These are phyloP conservation scores for Dryas iulia DNA, from an alignment of 1,140 invertebrate genomes.

Conservation along the genomic window DNA sequence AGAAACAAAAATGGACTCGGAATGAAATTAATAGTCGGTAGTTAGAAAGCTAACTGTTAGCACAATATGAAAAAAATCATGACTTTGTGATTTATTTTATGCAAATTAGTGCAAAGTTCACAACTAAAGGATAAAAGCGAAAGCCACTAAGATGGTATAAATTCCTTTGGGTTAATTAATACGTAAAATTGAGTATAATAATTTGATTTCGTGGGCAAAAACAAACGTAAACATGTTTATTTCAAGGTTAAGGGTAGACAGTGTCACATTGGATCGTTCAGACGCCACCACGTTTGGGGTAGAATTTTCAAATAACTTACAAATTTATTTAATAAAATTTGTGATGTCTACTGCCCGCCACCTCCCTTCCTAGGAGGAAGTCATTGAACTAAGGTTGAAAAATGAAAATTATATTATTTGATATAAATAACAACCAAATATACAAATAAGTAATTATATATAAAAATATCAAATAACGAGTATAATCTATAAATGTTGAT, in stretches of 20 bases:
- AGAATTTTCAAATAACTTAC: constrained; percentile 35
- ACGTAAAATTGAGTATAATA: too few species aligned
- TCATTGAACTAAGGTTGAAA: constrained; percentile 63
- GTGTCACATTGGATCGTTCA: background rate
- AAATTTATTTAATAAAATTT: constrained; percentile 47
- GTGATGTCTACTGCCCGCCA: constrained; percentile 56
- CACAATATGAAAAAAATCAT: too few species aligned
- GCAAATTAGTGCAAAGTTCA: background rate
- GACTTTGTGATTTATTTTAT: too few species aligned
- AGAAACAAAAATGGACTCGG: background rate
- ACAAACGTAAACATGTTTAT: background rate
- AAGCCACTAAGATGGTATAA: too few species aligned
- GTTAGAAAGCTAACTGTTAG: background rate
- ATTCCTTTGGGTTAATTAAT: too few species aligned
- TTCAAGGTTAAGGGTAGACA: background rate
- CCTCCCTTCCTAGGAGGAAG: constrained; percentile 67
- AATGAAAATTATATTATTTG: constrained; percentile 32
- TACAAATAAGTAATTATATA: too few species aligned
- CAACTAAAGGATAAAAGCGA: background rate
- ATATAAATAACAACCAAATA: constrained; percentile 10
- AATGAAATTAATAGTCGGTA: background rate
- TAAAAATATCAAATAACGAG: too few species aligned
- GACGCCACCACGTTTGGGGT: background rate
- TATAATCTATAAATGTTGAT: too few species aligned
- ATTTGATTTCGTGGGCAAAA: background rate